Evolutionary conservation across 2,888 invertebrate species (phyloP), one percentile per base, ranked within the genome.

Genomic region (Heliconius erato): DNA sequence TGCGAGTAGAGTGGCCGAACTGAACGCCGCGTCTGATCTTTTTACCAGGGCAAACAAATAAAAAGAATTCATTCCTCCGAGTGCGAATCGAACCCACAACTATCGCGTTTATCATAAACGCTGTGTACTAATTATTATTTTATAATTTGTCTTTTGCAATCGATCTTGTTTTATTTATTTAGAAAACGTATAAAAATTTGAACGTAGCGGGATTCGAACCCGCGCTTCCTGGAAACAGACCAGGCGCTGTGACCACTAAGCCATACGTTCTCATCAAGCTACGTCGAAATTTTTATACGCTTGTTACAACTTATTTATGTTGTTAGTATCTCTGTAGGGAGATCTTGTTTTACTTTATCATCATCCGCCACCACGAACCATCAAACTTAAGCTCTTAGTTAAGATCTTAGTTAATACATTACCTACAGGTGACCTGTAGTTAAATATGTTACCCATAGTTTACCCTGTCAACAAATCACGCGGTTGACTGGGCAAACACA

Each of bases 381-480:
- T 7, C 19, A 9, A 26, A 26, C 0, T n/a, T n/a, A n/a, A n/a
- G n/a, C n/a, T n/a, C n/a, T n/a, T n/a, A n/a, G n/a, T 16, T 71
- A 14, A 40, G n/a, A 35, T 14, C 44, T 44, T 44, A 44, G 44
- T 68, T 32, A 67, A 35, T 44, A 65, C 23, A 3, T 59, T 65
- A 28, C 49, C 1, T 54, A n/a, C 59, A 65, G 26, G 67, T 78
- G 49, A 54, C 44, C 65, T 54, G 54, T n/a, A 68, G 28, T 69
- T 35, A 54, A 54, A 54, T 54, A 54, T 23, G 7, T 68, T 69
- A 54, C 44, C 65, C 54, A n/a, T n/a, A 49, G 44, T 79, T 54
- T 69, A 54, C 54, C 35, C 28, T 79, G 79, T 69, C 87, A 88
- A 87, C 88, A 89, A 90, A 91, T 91, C 89, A 89, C 86, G 89